A percentile compares a stretch with the other conserved stretches of the same genome.
Evolutionary conservation across 2,113 vertebrate species (phyloP).

Genomic region (Tragelaphus strepsiceros): DNA sequence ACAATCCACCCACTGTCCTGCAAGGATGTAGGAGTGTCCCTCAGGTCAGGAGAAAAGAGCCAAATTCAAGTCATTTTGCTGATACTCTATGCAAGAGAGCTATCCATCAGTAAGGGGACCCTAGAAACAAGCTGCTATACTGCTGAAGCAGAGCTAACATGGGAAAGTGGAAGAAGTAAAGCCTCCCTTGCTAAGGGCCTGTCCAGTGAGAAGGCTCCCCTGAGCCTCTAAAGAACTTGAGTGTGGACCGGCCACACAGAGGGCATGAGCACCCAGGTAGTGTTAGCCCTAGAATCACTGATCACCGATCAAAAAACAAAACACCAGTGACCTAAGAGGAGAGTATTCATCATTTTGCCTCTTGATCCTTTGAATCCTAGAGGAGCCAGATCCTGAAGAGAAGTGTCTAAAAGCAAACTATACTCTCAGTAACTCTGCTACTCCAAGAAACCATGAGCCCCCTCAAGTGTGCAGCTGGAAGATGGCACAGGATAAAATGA

Average conservation of each 20-base stretch:
- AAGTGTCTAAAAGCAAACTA: background rate
- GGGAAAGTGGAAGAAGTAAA: background rate
- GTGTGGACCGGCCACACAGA: background rate
- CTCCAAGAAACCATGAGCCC: background rate
- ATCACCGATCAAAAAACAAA: background rate
- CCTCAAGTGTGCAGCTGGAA: background rate
- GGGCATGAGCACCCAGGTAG: accelerated
- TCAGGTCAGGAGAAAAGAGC: background rate
- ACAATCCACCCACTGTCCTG: background rate
- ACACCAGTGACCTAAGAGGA: background rate
- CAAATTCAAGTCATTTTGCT: background rate
- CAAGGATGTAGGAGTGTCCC: background rate
- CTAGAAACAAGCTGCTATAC: background rate
- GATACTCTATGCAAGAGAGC: background rate
- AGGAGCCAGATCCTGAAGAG: background rate
- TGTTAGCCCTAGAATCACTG: background rate
- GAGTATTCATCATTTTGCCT: background rate
- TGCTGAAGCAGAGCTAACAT: background rate
- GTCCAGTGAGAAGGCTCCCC: background rate
- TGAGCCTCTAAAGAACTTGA: background rate
- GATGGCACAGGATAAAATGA: background rate
- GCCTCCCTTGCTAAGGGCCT: background rate
- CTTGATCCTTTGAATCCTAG: background rate
- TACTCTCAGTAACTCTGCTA: background rate
- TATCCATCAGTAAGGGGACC: background rate